phyloP scores from a whole-genome alignment of 2,797 vertebrate species.

The Lindbergichthys nudifrons region DNA sequence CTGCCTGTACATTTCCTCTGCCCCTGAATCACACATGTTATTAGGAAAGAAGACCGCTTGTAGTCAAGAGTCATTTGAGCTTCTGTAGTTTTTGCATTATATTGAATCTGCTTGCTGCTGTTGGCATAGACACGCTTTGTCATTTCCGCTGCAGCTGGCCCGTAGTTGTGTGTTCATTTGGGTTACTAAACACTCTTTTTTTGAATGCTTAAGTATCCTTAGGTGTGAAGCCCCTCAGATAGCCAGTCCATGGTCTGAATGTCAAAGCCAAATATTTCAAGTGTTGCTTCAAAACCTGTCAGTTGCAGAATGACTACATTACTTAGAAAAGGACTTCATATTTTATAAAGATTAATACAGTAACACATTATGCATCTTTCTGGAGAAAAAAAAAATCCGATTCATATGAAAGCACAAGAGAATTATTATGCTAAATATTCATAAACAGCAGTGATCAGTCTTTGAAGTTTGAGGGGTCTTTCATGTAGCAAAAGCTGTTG shows the following conservation, averaged over 20 bases:
- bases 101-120: conserved; percentile 29
- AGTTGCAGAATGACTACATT: neutral
- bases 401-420: neutral
- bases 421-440: neutral
- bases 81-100: conserved; percentile 36
- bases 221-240: neutral
- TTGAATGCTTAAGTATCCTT: conserved; percentile 12
- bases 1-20: conserved; percentile 55
- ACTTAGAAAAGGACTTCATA: neutral
- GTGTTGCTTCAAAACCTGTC: neutral
- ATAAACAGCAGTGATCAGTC: neutral
- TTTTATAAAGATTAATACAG: neutral
- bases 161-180: conserved; percentile 17
- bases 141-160: neutral
- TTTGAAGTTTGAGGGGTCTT: neutral
- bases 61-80: conserved; percentile 58
- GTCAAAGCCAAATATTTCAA: neutral
- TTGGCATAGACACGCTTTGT: conserved; percentile 2
- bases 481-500: neutral
- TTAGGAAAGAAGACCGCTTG: conserved; percentile 58
- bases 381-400: neutral
- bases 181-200: conserved; percentile 27
- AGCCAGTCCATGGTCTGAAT: conserved; percentile 4
- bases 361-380: neutral
- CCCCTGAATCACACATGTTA: conserved; percentile 66